phyloP scores from a whole-genome alignment of 2,797 vertebrate species.

The Psittacula derbiana region DNA sequence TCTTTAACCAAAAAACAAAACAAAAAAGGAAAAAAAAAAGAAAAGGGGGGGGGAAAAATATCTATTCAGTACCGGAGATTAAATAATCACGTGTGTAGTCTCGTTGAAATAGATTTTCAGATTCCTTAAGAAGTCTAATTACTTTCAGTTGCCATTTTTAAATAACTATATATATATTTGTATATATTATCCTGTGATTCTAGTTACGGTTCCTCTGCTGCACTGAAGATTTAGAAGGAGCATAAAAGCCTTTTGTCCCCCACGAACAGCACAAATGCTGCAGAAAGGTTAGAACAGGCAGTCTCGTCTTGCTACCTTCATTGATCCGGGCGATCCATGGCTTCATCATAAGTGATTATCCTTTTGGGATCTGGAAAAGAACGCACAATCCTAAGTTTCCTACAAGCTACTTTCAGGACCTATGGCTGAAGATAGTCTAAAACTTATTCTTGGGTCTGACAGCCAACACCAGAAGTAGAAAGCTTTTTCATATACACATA shows the following conservation, averaged over 20 bases:
- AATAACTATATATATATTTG: constrained; percentile 84
- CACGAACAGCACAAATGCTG: constrained; percentile 76
- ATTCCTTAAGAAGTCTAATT: constrained; percentile 82
- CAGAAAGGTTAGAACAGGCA: constrained; percentile 76
- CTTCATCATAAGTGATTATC: constrained; percentile 86
- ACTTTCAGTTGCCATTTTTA: constrained; percentile 79
- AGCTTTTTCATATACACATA: background rate
- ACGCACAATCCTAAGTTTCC: background rate
- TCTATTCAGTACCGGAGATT: constrained; percentile 80
- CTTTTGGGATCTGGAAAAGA: constrained; percentile 81
- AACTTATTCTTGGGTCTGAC: background rate
- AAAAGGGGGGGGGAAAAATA: background rate
- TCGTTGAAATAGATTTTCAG: constrained; percentile 79
- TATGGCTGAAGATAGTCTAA: background rate
- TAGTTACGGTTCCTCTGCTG: constrained; percentile 81
- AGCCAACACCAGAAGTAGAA: background rate
- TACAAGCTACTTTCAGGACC: background rate
- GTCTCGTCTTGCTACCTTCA: constrained; percentile 77
- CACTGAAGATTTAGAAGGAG: constrained; percentile 79
- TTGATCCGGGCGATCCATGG: constrained; percentile 84
- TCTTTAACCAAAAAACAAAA: constrained; percentile 68
- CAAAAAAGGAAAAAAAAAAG: background rate
- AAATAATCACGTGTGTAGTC: constrained; percentile 79
- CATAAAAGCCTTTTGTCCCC: constrained; percentile 77
- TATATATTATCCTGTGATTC: constrained; percentile 83